Percentiles rank a stretch among this genome's conserved stretches.
Evolutionary conservation across 1,140 invertebrate species (phyloP).

Genomic region (Heliothis virescens): DNA sequence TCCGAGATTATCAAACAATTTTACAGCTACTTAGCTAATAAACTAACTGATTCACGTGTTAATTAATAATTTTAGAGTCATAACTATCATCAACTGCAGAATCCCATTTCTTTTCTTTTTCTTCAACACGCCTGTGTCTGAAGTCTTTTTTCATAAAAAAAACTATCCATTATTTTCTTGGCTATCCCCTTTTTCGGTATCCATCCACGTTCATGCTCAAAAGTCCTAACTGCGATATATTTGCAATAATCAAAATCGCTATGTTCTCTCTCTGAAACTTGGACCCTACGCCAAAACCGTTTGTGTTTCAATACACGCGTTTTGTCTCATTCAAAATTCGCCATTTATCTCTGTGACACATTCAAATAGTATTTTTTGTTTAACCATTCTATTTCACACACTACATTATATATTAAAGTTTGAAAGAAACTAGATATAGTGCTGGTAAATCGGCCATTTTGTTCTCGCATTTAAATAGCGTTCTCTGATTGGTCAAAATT

Average conservation of each 20-base stretch:
- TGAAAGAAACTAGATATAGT: not conserved
- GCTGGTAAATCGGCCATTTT: not conserved
- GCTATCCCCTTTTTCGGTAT: too few relatives aligned
- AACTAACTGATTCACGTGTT: not conserved
- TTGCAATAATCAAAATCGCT: not conserved
- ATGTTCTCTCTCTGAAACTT: not conserved
- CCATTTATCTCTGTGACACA: constrained; percentile 32
- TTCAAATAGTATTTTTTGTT: constrained; percentile 30
- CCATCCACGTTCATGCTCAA: too few relatives aligned
- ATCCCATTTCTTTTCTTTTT: too few relatives aligned
- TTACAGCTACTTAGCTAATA: not conserved
- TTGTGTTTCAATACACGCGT: constrained; percentile 28
- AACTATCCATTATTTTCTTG: too few relatives aligned
- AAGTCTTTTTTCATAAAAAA: too few relatives aligned
- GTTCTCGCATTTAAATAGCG: too few relatives aligned
- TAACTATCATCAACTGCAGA: too few relatives aligned
- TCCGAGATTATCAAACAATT: not conserved
- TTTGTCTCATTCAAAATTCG: constrained; percentile 22
- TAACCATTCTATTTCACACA: constrained; percentile 13
- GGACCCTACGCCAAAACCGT: constrained; percentile 7
- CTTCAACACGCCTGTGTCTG: too few relatives aligned
- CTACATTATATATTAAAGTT: not conserved
- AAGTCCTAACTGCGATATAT: too few relatives aligned
- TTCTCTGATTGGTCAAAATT: too few relatives aligned
- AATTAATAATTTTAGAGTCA: not conserved